Conservation (phyloP, 2,113 vertebrate genomes). For the Ardeotis arabs region DNA sequence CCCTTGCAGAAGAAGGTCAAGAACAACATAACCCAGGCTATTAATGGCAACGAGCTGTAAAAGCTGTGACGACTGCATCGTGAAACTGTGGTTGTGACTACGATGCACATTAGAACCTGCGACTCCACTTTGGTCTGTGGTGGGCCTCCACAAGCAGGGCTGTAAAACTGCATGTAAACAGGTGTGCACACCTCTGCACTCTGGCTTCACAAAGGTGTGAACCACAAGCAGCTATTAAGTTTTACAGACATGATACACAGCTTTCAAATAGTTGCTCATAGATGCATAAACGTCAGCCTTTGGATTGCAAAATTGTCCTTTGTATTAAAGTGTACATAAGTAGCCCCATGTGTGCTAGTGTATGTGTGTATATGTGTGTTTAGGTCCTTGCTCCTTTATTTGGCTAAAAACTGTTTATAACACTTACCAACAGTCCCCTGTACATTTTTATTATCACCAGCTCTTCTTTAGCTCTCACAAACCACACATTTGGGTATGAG, state of each 20-base stretch:
- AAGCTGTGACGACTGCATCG: background rate
- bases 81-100: background rate
- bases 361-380: background rate
- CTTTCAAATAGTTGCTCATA: background rate
- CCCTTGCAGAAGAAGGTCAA: background rate
- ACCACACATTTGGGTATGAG: background rate
- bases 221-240: background rate
- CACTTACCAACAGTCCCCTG: background rate
- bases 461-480: conserved; percentile 15
- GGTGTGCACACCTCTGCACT: fast-evolving
- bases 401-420: background rate
- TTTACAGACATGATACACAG: background rate
- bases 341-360: background rate
- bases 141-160: background rate
- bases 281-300: background rate
- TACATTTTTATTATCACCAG: background rate
- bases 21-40: background rate
- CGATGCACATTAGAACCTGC: background rate
- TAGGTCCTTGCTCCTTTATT: background rate
- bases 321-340: background rate
- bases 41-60: background rate
- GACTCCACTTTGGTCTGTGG: background rate
- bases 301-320: background rate
- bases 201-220: background rate
- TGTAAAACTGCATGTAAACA: background rate